A percentile compares a stretch with the other conserved stretches of the same genome.
These are phyloP conservation scores for Drosophila bunnanda DNA, from an alignment of 2,888 invertebrate species.

Conservation along the genomic window DNA sequence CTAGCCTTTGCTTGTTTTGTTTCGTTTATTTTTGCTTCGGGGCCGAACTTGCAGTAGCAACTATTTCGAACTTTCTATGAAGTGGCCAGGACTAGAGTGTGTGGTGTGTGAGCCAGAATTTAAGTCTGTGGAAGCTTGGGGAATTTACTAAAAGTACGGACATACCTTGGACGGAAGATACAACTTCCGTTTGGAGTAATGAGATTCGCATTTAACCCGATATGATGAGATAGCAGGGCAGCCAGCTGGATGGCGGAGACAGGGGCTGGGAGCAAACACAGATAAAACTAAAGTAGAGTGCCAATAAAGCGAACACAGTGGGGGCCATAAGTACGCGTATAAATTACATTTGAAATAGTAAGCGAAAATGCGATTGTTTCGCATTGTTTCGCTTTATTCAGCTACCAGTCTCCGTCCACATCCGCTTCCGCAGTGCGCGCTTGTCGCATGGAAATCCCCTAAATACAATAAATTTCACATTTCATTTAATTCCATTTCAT, in stretches of 20 bases:
- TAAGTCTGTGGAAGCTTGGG: slow-evolving; percentile 20
- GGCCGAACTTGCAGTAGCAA: slow-evolving; percentile 35
- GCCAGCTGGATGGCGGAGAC: slow-evolving; percentile 13
- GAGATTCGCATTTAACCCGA: slow-evolving; percentile 64
- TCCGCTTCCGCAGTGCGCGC: slow-evolving; percentile 20
- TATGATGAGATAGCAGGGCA: slow-evolving; percentile 67
- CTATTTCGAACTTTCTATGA: slow-evolving; percentile 37
- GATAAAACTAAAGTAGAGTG: slow-evolving; percentile 64
- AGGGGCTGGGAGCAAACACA: slow-evolving; percentile 37
- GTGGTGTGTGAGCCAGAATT: slow-evolving; percentile 1
- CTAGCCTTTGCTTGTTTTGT: slow-evolving; percentile 21
- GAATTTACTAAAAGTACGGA: slow-evolving; percentile 3
- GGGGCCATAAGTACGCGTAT: slow-evolving; percentile 46
- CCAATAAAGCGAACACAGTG: slow-evolving; percentile 61
- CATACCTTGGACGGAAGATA: slow-evolving; percentile 12
- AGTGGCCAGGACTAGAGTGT: not conserved
- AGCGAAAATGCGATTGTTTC: slow-evolving; percentile 72
- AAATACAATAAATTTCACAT: slow-evolving; percentile 82
- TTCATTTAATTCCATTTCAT: slow-evolving; percentile 81
- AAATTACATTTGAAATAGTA: slow-evolving; percentile 69
- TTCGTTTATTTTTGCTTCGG: slow-evolving; percentile 27
- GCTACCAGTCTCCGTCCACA: slow-evolving; percentile 11
- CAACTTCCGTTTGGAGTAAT: slow-evolving; percentile 49
- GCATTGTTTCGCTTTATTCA: slow-evolving; percentile 45
- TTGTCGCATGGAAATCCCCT: slow-evolving; percentile 71